A percentile compares a stretch with the other conserved stretches of the same genome.
Evolutionary conservation across 2,888 invertebrate species (phyloP).

Genomic region (Brassicogethes aeneus): DNA sequence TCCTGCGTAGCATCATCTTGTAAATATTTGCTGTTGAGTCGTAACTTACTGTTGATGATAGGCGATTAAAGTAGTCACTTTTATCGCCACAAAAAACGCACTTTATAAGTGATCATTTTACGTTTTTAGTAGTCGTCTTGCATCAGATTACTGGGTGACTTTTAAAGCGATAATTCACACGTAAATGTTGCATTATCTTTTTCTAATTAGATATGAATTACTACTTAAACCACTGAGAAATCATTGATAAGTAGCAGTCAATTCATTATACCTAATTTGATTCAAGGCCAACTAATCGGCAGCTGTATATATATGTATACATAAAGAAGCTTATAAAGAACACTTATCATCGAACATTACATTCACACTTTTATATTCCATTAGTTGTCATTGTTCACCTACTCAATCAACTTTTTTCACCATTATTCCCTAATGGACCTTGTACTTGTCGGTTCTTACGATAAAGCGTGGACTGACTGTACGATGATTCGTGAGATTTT

Average conservation of each 20-base stretch:
- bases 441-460: neutral
- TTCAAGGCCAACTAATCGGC: too few relatives aligned
- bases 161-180: too few relatives aligned
- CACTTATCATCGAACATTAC: too few relatives aligned
- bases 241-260: too few relatives aligned
- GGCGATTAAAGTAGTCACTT: neutral
- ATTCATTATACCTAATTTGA: too few relatives aligned
- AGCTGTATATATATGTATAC: too few relatives aligned
- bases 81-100: neutral
- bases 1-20: constrained; percentile 1
- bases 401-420: neutral
- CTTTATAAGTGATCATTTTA: neutral
- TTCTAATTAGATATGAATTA: too few relatives aligned
- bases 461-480: neutral
- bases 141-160: too few relatives aligned
- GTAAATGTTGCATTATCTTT: too few relatives aligned
- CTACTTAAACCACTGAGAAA: too few relatives aligned
- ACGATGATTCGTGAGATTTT: neutral
- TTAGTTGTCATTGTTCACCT: neutral
- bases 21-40: constrained; percentile 2
- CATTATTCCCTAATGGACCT: neutral
- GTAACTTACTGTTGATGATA: neutral
- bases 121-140: too few relatives aligned
- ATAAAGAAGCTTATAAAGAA: too few relatives aligned
- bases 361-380: neutral